Evolutionary conservation across 1,140 invertebrate genomes (phyloP), one percentile per base, ranked within the genome.

Genomic region (Sinonovacula constricta): DNA sequence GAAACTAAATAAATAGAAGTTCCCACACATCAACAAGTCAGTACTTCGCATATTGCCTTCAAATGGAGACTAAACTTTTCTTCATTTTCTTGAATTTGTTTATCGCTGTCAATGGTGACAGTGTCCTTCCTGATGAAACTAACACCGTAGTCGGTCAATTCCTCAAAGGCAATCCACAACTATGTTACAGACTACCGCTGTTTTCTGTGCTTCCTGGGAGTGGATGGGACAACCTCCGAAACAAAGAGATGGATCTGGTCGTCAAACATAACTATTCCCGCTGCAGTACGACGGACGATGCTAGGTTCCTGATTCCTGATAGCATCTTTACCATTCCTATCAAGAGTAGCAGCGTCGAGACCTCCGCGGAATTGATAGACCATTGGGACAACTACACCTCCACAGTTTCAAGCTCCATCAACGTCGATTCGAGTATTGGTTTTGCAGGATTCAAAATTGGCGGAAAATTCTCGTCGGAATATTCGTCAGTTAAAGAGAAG

Each of bases 181-280:
- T n/a, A n/a, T n/a, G n/a, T n/a, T n/a, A n/a, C n/a, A n/a, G n/a
- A n/a, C n/a, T n/a, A n/a, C n/a, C n/a, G n/a, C n/a, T n/a, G n/a
- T n/a, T n/a, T n/a, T n/a, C n/a, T n/a, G 85, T 82, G 24, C 62
- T 87, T 15, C 86, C 87, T 0, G 85, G 86, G 0, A 39, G 67
- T 22, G 87, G 87, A 1, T 88, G 83, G 82, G 87, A 88, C 67
- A 88, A 87, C 59, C 79, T 88, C 0, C 71, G 78, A 2, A 88
- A 88, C 54, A 70, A 82, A 14, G 80, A 85, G 14, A 81, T 72
- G 49, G 81, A 81, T 3, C 34, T 53, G 31, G 83, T 87, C 22
- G 51, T 84, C 12, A 31, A 22, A n/a, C 78, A 70, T 56, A 84
- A 80, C 53, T 88, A 80, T 59, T 51, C 57, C 22, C 34, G 76